phyloP scores from a whole-genome alignment of 1,140 invertebrate genomes.

The Hetaerina americana region DNA sequence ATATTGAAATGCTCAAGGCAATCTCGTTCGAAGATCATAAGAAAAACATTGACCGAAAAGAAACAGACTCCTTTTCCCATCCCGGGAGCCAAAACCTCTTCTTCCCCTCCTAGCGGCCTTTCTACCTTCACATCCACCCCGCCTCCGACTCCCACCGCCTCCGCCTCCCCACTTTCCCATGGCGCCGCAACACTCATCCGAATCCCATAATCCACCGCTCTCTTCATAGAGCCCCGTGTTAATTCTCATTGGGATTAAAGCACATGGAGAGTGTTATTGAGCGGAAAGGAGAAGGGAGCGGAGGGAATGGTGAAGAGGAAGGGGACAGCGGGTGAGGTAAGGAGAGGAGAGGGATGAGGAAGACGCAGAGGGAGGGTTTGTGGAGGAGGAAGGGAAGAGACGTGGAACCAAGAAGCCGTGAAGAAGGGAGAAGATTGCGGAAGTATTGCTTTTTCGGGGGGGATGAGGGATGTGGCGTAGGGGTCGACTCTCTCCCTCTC shows the following conservation, averaged over 20 bases:
- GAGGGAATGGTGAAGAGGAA: neutral
- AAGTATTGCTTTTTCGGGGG: neutral
- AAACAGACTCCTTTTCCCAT: too few relatives aligned
- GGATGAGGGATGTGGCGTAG: neutral
- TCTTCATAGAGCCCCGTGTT: neutral
- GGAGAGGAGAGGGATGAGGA: neutral
- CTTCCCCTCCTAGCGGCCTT: too few relatives aligned
- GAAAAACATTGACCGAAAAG: too few relatives aligned
- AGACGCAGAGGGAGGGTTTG: neutral
- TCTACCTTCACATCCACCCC: too few relatives aligned
- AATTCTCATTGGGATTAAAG: neutral
- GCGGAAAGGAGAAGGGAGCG: neutral
- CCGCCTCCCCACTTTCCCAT: too few relatives aligned
- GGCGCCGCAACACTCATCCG: too few relatives aligned
- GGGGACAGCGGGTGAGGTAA: neutral
- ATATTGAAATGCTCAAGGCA: too few relatives aligned
- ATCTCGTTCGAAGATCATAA: too few relatives aligned
- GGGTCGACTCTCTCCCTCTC: too few relatives aligned
- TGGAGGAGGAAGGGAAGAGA: neutral
- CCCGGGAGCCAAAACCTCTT: too few relatives aligned
- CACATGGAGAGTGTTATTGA: neutral
- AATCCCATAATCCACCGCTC: neutral
- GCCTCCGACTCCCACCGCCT: neutral
- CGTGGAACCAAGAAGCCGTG: neutral
- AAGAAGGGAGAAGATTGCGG: neutral